Percentiles rank a stretch among this genome's conserved stretches.
phyloP scores from a whole-genome alignment of 1,140 invertebrate genomes.

The Heliconius nattereri region DNA sequence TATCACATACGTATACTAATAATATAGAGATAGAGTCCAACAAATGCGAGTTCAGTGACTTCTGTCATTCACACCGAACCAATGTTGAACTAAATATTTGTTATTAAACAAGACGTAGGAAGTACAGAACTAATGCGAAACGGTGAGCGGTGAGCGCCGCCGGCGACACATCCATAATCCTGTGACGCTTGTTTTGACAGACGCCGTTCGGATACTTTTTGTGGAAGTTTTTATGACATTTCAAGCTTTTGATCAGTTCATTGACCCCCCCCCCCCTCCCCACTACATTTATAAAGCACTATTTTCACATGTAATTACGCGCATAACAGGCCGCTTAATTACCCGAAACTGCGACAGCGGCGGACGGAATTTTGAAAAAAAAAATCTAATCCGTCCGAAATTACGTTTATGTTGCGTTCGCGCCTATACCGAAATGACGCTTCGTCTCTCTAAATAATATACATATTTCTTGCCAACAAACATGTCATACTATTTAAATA shows the following conservation, averaged over 20 bases:
- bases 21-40: neutral
- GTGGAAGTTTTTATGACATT: constrained; percentile 57
- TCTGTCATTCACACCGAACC: neutral
- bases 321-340: constrained; percentile 75
- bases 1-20: neutral
- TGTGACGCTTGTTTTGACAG: constrained; percentile 75
- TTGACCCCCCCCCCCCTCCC: constrained; percentile 60
- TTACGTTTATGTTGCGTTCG: constrained; percentile 56
- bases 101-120: constrained; percentile 6
- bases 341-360: constrained; percentile 66
- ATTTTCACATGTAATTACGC: constrained; percentile 74
- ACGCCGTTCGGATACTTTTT: constrained; percentile 59
- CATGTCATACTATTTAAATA: constrained; percentile 53
- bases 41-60: neutral
- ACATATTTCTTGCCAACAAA: constrained; percentile 66
- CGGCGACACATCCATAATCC: constrained; percentile 75
- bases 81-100: constrained; percentile 2
- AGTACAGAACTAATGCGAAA: constrained; percentile 5
- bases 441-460: constrained; percentile 59
- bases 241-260: constrained; percentile 49
- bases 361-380: constrained; percentile 57
- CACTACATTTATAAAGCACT: constrained; percentile 53
- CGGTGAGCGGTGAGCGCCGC: constrained; percentile 40
- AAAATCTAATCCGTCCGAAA: constrained; percentile 64
- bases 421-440: constrained; percentile 41